Conservation (phyloP, 2,888 invertebrate genomes). For the Dryobotodes eremita region DNA sequence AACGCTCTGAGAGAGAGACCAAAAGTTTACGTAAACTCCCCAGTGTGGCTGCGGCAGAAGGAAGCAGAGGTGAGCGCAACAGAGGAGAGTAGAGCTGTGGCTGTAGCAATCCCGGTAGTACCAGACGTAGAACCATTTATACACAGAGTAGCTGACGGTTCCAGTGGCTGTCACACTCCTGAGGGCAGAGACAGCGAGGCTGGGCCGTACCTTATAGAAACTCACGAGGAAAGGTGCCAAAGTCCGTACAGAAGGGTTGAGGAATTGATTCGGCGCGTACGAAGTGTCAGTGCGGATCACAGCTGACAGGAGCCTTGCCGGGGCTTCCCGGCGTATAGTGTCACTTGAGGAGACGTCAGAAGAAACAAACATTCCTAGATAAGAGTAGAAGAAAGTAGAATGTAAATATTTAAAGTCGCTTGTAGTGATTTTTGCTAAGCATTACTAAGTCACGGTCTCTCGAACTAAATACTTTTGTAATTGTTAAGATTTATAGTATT, state of each 20-base stretch:
- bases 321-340: slow-evolving; percentile 82
- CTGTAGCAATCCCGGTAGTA: slow-evolving; percentile 67
- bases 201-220: slow-evolving; percentile 85
- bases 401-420: slow-evolving; percentile 50
- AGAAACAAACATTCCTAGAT: slow-evolving; percentile 63
- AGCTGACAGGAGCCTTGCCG: slow-evolving; percentile 89
- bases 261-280: slow-evolving; percentile 84
- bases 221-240: slow-evolving; percentile 81
- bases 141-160: slow-evolving; percentile 78
- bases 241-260: slow-evolving; percentile 87
- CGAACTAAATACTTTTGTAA: slow-evolving; percentile 32
- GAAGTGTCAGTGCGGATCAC: slow-evolving; percentile 84
- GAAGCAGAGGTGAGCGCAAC: slow-evolving; percentile 79
- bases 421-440: slow-evolving; percentile 39
- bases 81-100: slow-evolving; percentile 75
- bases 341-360: slow-evolving; percentile 55
- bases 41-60: slow-evolving; percentile 91
- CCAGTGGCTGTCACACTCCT: slow-evolving; percentile 84
- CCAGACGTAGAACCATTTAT: slow-evolving; percentile 86
- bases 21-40: slow-evolving; percentile 91
- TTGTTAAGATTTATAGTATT: slow-evolving; percentile 14
- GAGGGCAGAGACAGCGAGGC: slow-evolving; percentile 83
- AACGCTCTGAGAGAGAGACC: slow-evolving; percentile 90
- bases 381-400: slow-evolving; percentile 30
- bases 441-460: slow-evolving; percentile 29